Conservation (phyloP, 2,888 invertebrate genomes). For the Uropetala carovei region DNA sequence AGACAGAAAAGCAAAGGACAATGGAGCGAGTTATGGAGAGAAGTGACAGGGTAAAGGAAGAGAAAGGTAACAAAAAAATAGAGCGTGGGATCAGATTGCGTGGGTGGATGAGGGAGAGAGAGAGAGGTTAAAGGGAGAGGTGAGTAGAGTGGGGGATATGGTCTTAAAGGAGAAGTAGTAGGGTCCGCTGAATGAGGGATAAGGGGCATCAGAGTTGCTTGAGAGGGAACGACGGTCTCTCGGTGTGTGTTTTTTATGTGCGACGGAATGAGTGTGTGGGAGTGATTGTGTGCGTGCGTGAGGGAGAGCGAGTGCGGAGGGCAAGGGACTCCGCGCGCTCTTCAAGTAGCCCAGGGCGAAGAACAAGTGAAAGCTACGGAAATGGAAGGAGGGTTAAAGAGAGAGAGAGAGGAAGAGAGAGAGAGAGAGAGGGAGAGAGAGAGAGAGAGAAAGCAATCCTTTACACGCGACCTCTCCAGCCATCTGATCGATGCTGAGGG, state of each 20-base stretch:
- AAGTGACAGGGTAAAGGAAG: not conserved
- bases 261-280: not conserved
- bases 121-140: not conserved
- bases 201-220: not conserved
- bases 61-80: not conserved
- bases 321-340: not conserved
- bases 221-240: not conserved
- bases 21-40: not conserved
- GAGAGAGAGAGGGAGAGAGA: not conserved
- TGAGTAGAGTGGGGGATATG: not conserved
- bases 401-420: not conserved
- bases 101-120: not conserved
- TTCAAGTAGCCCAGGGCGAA: not conserved
- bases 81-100: not conserved
- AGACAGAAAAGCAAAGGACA: not conserved
- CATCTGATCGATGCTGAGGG: conserved; percentile 32
- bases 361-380: not conserved
- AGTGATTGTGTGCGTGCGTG: not conserved
- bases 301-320: not conserved
- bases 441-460: not conserved
- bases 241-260: not conserved
- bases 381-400: not conserved
- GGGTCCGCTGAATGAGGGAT: not conserved
- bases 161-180: not conserved
- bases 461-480: conserved; percentile 39